Percentiles rank a stretch among this genome's conserved stretches.
Evolutionary conservation across 1,140 invertebrate species (phyloP).

Genomic region (Himalopsyche phryganea): DNA sequence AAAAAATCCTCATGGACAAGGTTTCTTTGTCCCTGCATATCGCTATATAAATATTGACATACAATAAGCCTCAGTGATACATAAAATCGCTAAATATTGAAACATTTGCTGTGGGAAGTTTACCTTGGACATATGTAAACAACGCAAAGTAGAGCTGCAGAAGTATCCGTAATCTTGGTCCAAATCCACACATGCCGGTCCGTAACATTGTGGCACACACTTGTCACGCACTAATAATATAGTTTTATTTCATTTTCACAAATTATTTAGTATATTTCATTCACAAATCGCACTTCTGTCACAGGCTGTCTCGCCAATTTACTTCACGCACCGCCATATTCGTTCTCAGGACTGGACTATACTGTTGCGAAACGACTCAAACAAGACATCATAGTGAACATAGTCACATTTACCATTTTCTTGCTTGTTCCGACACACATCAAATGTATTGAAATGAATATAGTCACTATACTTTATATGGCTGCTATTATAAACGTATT

Average conservation of each 20-base stretch:
- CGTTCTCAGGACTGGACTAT: slow-evolving; percentile 6
- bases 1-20: neutral
- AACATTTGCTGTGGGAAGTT: slow-evolving; percentile 29
- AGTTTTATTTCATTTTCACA: slow-evolving; percentile 51
- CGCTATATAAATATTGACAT: neutral
- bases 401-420: too few species aligned
- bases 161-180: slow-evolving; percentile 49
- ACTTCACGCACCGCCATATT: slow-evolving; percentile 46
- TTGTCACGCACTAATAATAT: slow-evolving; percentile 42
- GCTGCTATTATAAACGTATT: too few species aligned
- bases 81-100: slow-evolving; percentile 8
- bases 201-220: slow-evolving; percentile 45
- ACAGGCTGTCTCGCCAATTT: slow-evolving; percentile 32
- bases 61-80: neutral
- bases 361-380: neutral
- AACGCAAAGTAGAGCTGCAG: slow-evolving; percentile 45
- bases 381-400: too few species aligned
- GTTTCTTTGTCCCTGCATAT: neutral
- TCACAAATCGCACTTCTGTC: slow-evolving; percentile 37
- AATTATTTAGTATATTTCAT: slow-evolving; percentile 49
- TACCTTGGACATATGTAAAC: slow-evolving; percentile 53
- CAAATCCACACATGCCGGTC: slow-evolving; percentile 48
- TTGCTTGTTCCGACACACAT: too few species aligned
- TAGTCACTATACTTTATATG: too few species aligned
- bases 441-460: too few species aligned